A percentile compares a stretch with the other conserved stretches of the same genome.
Evolutionary conservation across 2,888 invertebrate species (phyloP).

Genomic region (Sympetrum striolatum): DNA sequence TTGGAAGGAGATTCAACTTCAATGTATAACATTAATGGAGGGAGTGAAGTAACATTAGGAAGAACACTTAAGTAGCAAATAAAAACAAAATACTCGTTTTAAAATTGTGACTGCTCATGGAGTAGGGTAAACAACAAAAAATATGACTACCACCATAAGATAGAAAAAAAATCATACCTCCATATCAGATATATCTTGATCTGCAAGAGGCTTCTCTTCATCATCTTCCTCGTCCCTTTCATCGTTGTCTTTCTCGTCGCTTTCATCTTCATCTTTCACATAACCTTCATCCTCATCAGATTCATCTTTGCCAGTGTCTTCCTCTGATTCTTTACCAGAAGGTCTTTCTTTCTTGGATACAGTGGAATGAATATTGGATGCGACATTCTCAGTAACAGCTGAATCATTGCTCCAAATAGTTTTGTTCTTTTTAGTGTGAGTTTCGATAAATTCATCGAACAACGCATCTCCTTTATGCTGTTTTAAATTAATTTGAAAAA

Average conservation of each 20-base stretch:
- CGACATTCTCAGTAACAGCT: slow-evolving; percentile 53
- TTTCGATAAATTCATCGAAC: slow-evolving; percentile 87
- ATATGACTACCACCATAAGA: background rate
- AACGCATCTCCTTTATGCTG: slow-evolving; percentile 86
- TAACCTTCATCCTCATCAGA: slow-evolving; percentile 48
- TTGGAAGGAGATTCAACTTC: too few species aligned
- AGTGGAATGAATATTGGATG: slow-evolving; percentile 39
- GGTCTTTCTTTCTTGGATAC: slow-evolving; percentile 38
- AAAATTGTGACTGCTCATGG: background rate
- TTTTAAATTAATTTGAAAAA: slow-evolving; percentile 50
- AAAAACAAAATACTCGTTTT: too few species aligned
- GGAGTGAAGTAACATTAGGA: too few species aligned
- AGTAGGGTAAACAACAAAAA: background rate
- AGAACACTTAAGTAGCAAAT: too few species aligned
- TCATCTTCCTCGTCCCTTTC: slow-evolving; percentile 55
- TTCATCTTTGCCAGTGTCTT: slow-evolving; percentile 51
- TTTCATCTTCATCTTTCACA: slow-evolving; percentile 60
- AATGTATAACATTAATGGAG: too few species aligned
- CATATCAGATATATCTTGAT: slow-evolving; percentile 77
- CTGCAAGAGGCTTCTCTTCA: slow-evolving; percentile 66
- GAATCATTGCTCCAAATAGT: slow-evolving; percentile 66
- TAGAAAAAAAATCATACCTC: slow-evolving; percentile 63
- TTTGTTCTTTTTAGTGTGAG: slow-evolving; percentile 69
- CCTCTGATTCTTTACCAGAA: slow-evolving; percentile 48
- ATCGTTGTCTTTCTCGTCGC: slow-evolving; percentile 56